Evolutionary conservation across 2,888 invertebrate genomes (phyloP), one percentile per base, ranked within the genome.

Genomic region (Limenitis camilla): DNA sequence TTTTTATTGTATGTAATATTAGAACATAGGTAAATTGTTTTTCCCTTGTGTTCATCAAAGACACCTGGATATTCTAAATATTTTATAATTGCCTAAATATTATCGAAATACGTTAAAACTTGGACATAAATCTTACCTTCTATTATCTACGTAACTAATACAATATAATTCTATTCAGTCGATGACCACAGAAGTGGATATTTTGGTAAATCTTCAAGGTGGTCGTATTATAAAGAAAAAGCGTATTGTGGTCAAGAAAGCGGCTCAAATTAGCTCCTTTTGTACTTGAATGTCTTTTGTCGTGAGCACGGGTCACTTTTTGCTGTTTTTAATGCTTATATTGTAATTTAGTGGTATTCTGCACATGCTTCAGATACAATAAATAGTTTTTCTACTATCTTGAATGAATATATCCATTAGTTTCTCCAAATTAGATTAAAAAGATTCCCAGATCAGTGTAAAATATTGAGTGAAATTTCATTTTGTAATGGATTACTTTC

Each of bases 131-230:
- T 53, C 40, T 40, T 6, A 40, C 8, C 5, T 40, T 33, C 29
- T 19, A 40, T 44, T 38, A 44, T 38, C 6, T 39, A 32, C 40
- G n/a, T 49, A 31, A 30, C n/a, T 41, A 19, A 44, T 43, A 49
- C 39, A 52, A 52, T 41, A 32, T 39, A 7, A 31, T 31, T 60
- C 64, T 56, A 54, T 58, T 58, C 50, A 61, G 52, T 47, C 49
- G 44, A 43, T 61, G 56, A 68, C 68, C 68, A 75, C 72, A 75
- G 72, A 66, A 38, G 61, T 41, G 55, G 53, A 53, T 74, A 67
- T 78, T 78, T 78, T 75, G 74, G 69, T 69, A 52, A 56, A 56
- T 59, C 68, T 70, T 60, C 68, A 62, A 71, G 80, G 80, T 80
- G 81, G 81, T 76, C 76, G 61, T 55, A 56, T 38, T 29, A 43